A percentile compares a stretch with the other conserved stretches of the same genome.
Evolutionary conservation across 1,140 invertebrate species (phyloP).

Genomic region (Pseudomyrmex pallidus): DNA sequence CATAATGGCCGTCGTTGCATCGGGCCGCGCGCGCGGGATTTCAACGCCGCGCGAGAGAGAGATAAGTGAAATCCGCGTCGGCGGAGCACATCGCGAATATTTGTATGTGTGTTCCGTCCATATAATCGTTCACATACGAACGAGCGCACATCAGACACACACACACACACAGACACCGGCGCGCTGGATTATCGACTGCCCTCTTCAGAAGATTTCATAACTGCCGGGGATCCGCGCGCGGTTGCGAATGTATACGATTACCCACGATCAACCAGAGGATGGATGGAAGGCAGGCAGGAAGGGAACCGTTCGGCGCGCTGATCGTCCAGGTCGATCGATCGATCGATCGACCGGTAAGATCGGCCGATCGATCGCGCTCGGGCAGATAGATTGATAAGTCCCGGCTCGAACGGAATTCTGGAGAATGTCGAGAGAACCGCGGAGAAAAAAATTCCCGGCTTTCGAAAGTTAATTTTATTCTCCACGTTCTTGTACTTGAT

Average conservation of each 20-base stretch:
- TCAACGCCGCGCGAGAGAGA: constrained; percentile 58
- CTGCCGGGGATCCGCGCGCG: constrained; percentile 32
- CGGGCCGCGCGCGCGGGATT: constrained; percentile 41
- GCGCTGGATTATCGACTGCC: constrained; percentile 39
- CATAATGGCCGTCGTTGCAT: constrained; percentile 73
- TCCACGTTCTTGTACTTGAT: too few species aligned
- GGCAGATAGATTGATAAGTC: constrained; percentile 39
- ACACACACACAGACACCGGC: constrained; percentile 5
- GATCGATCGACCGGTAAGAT: constrained; percentile 9
- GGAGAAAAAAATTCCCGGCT: too few species aligned
- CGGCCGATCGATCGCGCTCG: constrained; percentile 10
- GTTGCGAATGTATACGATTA: constrained; percentile 51
- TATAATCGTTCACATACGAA: neutral
- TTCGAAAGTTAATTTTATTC: too few species aligned
- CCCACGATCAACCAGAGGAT: neutral
- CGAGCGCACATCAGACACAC: neutral
- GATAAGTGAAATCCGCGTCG: constrained; percentile 70
- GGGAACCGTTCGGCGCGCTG: neutral
- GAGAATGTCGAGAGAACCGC: neutral
- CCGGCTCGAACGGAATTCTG: neutral
- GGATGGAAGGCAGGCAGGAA: neutral
- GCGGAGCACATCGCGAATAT: neutral
- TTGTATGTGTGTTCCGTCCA: neutral
- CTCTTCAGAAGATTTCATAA: constrained; percentile 56
- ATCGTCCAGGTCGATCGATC: constrained; percentile 8